Percentiles rank a stretch among this genome's conserved stretches.
phyloP scores from a whole-genome alignment of 2,113 vertebrate species.

The Phrynocephalus versicolor region DNA sequence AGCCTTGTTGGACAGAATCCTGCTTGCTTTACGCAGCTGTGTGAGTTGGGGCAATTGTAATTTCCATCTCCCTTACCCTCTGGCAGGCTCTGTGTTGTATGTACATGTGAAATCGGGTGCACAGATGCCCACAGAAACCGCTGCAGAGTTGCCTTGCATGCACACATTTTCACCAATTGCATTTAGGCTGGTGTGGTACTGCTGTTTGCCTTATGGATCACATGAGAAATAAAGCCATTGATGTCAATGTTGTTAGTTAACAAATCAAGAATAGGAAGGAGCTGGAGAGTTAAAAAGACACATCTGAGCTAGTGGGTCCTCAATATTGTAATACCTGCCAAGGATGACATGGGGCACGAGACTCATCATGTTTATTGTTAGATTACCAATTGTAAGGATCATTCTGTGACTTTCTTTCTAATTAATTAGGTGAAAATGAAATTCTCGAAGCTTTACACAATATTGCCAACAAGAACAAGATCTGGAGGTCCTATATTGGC shows the following conservation, averaged over 20 bases:
- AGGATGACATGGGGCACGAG: background rate
- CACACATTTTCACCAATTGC: background rate
- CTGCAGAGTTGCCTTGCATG: background rate
- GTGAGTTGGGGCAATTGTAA: too few relatives aligned
- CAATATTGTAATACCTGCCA: background rate
- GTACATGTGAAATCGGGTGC: too few relatives aligned
- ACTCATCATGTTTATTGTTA: background rate
- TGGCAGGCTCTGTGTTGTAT: too few relatives aligned
- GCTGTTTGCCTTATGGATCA: background rate
- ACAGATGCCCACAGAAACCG: too few relatives aligned
- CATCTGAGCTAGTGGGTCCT: background rate
- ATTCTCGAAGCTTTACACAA: constrained; percentile 85
- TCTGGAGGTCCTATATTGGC: constrained; percentile 97
- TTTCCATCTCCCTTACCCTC: too few relatives aligned
- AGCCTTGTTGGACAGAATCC: too few relatives aligned
- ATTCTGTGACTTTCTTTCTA: constrained; percentile 50
- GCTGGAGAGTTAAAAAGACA: background rate
- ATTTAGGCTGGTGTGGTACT: background rate
- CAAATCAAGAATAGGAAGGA: background rate
- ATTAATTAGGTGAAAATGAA: constrained; percentile 91
- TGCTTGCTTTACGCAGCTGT: too few relatives aligned
- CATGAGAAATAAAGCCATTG: background rate
- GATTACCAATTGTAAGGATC: background rate
- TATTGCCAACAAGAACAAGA: constrained; percentile 91
- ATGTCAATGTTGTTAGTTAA: background rate